Conservation (phyloP, 2,113 vertebrate genomes). For the Eurystomus gularis region DNA sequence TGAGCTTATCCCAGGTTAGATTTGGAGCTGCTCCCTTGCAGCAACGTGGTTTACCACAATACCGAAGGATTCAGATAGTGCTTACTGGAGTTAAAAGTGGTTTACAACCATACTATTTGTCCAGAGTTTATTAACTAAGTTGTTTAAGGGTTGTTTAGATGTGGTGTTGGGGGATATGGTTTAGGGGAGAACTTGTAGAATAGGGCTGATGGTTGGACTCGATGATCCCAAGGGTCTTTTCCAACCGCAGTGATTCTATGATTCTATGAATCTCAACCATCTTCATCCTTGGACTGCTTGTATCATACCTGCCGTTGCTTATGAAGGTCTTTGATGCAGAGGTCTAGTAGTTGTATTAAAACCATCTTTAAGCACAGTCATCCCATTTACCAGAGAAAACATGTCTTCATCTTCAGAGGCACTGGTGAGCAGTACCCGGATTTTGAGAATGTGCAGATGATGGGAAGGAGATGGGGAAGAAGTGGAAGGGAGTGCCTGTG, state of each 20-base stretch:
- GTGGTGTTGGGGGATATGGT: too few relatives aligned
- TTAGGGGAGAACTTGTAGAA: too few relatives aligned
- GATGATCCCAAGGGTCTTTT: too few relatives aligned
- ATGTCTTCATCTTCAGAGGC: not conserved
- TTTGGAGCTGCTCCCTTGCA: slow-evolving; percentile 9
- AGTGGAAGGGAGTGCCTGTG: not conserved
- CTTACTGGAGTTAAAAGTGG: not conserved
- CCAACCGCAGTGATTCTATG: too few relatives aligned
- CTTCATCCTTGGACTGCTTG: not conserved
- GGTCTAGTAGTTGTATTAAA: not conserved
- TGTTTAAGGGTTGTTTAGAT: too few relatives aligned
- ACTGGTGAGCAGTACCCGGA: accelerated
- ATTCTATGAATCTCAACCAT: not conserved
- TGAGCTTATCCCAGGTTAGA: slow-evolving; percentile 22
- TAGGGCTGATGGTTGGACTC: too few relatives aligned
- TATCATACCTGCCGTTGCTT: not conserved
- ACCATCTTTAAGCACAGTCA: not conserved
- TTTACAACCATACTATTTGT: not conserved
- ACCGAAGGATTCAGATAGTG: not conserved
- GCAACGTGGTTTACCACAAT: not conserved
- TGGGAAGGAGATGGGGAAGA: not conserved
- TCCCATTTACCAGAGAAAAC: not conserved
- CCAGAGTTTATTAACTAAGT: not conserved
- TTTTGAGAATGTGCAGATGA: not conserved
- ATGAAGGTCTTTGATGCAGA: not conserved